Base-by-base conservation (phyloP, 2,888 invertebrate species). In the Caenorhabditis sp. region DNA sequence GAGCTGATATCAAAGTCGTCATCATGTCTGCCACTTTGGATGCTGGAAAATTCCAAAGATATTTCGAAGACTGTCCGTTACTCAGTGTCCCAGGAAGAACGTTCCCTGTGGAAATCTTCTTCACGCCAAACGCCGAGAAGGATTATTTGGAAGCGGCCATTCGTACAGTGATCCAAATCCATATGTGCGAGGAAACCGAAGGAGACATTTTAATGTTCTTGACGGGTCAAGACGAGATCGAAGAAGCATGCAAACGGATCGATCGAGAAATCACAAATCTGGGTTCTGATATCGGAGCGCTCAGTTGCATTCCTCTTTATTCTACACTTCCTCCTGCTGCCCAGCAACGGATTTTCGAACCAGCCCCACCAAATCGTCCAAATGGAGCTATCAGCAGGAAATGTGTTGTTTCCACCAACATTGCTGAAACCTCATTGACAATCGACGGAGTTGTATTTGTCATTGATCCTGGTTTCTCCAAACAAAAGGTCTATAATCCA, bases 391-490 rank as follows among this genome's bases (percentile, higher is more conserved):
- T 97, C 41, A 97, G 97, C 38, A 80, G 92, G 10, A 92, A 92
- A 68, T 90, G 90, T 74, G 98, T 99, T 0, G 97, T 99, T 0
- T 98, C 98, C 0, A 99, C 99, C 0, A 99, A 99, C 93, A 99
- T 99, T 88, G 99, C 99, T 0, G 99, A 99, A 94, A 99, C 99
- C 0, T 98, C 98, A 0, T 93, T 99, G 28, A 99, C 99, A 6
- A 99, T 99, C 90, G 99, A 99, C 91, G 99, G 99, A 63, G 98
- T 99, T 1, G 99, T 99, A 14, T 99, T 98, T 93, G 99, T 99
- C 12, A 98, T 99, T 92, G 99, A 99, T 93, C 98, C 99, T 0
- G 99, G 99, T 12, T 99, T 99, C 93, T 97, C 98, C 0, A 99
- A 99, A 92, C 99, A 99, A 93, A 99, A 99, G 94, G 95, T 96